Conservation (phyloP, 2,113 vertebrate genomes). For the Atlantisia rogersi region DNA sequence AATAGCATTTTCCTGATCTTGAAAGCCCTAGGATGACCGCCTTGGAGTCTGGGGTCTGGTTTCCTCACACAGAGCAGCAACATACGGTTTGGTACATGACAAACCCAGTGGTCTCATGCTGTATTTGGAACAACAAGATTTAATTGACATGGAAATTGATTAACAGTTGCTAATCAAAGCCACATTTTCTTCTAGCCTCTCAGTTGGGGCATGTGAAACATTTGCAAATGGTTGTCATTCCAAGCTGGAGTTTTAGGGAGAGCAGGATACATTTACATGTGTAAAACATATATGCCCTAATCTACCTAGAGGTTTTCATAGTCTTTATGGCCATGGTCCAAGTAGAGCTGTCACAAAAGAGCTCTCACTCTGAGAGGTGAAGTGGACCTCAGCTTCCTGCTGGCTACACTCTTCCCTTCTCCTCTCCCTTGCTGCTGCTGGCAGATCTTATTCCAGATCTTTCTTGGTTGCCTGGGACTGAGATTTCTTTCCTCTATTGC, state of each 20-base stretch:
- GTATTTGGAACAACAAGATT: background rate
- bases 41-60: background rate
- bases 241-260: background rate
- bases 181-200: conserved; percentile 21
- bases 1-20: background rate
- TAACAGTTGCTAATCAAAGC: conserved; percentile 32
- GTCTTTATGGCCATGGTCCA: background rate
- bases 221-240: background rate
- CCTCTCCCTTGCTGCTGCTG: background rate
- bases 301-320: background rate
- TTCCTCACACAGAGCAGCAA: background rate
- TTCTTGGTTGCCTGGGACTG: background rate
- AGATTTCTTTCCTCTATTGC: background rate
- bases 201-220: background rate
- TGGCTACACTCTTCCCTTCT: background rate
- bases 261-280: background rate
- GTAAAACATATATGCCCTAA: background rate
- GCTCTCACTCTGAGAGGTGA: background rate
- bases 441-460: background rate
- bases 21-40: background rate
- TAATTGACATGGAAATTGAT: conserved; percentile 37
- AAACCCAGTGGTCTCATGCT: background rate
- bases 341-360: background rate
- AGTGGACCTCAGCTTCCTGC: background rate
- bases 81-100: background rate